phyloP scores from a whole-genome alignment of 2,113 vertebrate species.

The Falco punctatus region DNA sequence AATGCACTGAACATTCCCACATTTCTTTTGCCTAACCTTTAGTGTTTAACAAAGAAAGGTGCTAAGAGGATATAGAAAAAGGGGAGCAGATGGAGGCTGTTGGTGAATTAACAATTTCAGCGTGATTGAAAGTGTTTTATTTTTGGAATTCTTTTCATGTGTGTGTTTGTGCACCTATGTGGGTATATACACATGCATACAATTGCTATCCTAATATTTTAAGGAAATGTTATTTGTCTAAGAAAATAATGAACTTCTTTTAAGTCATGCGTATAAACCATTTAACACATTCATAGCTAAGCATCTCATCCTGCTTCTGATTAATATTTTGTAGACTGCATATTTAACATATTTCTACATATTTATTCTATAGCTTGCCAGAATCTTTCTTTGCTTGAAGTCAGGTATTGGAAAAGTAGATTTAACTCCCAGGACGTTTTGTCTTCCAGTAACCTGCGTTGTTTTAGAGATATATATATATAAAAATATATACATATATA shows the following conservation, averaged over 20 bases:
- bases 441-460: neutral
- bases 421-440: neutral
- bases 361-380: neutral
- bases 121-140: neutral
- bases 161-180: neutral
- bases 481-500: too few relatives aligned
- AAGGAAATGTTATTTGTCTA: neutral
- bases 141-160: neutral
- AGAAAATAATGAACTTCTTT: neutral
- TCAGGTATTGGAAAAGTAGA: neutral
- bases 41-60: neutral
- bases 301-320: neutral
- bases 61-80: neutral
- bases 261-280: neutral
- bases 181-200: neutral
- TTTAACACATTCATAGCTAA: neutral
- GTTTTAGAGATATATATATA: neutral
- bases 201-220: neutral
- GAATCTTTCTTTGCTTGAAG: neutral
- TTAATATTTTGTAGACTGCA: neutral
- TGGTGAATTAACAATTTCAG: neutral
- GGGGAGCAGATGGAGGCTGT: accelerated
- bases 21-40: neutral
- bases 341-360: conserved; percentile 16
- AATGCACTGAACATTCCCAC: neutral